phyloP scores from a whole-genome alignment of 2,113 vertebrate genomes.

The Crotalus viridis region DNA sequence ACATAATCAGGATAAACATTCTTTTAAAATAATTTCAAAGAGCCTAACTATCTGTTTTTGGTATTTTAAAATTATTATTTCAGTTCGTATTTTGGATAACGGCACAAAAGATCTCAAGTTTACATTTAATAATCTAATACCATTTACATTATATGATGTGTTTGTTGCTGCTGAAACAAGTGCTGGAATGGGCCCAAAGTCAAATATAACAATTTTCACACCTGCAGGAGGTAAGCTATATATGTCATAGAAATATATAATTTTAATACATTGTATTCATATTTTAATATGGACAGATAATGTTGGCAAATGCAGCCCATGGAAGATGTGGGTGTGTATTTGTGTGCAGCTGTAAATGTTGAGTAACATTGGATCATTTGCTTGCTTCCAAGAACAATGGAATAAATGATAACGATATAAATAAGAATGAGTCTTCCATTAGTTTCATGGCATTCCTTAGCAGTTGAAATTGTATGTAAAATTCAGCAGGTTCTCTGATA shows the following conservation, averaged over 20 bases:
- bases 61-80: constrained; percentile 7
- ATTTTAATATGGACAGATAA: neutral
- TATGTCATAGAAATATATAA: neutral
- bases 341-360: neutral
- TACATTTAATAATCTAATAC: constrained; percentile 77
- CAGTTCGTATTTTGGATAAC: constrained; percentile 86
- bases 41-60: neutral
- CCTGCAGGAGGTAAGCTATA: constrained; percentile 81
- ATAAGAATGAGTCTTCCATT: neutral
- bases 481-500: neutral
- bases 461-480: neutral
- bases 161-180: constrained; percentile 82
- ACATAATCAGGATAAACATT: neutral
- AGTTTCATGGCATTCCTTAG: neutral
- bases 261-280: neutral
- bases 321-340: neutral
- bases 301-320: neutral
- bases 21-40: neutral
- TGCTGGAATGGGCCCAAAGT: constrained; percentile 83
- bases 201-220: constrained; percentile 77
- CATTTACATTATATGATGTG: constrained; percentile 81
- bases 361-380: neutral
- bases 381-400: neutral
- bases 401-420: neutral
- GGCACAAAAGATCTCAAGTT: constrained; percentile 84